Evolutionary conservation across 2,888 invertebrate genomes (phyloP), one percentile per base, ranked within the genome.

Genomic region (Acanthococcus lagerstroemiae): DNA sequence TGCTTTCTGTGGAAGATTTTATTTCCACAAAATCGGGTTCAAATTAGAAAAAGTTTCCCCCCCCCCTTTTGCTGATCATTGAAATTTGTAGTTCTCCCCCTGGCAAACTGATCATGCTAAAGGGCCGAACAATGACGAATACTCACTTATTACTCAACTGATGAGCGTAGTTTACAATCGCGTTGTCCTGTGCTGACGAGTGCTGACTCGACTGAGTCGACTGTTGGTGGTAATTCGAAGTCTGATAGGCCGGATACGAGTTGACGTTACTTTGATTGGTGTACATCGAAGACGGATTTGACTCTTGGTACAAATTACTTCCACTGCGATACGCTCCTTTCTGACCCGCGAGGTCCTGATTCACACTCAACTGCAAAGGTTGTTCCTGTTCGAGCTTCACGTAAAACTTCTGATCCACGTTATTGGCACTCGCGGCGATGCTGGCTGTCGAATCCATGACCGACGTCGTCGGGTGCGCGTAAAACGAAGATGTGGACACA

Each of bases 301-400:
- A 50, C 17, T 50, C 50, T 50, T 50, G 50, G 17, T 50, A 50
- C 17, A 50, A 21, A 50, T 17, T 50, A n/a, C 9, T 50, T 4
- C 19, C 37, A 44, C 44, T 37, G n/a, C 52, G 63, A 54, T 63
- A 63, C n/a, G 52, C 12, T 7, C 48, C 19, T 37, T 63, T 52
- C n/a, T 48, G 44, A 17, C n/a, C 25, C 3, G 19, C 24, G 24
- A 30, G 24, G 25, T 54, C 22, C 9, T 52, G 63, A 5, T 26
- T 21, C 1, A 55, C 55, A 21, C 63, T 63, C 25, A 63, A 22
- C 37, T 63, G 63, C 5, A 63, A 50, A 15, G 63, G 63, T 37
- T 63, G 63, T 37, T 63, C 63, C 27, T 50, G 52, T 22, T 63
- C 63, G 37, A 22, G 54, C 37, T 63, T 63, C 6, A 63, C 30